phyloP scores from a whole-genome alignment of 2,797 vertebrate species.

The Tolypeutes matacus region DNA sequence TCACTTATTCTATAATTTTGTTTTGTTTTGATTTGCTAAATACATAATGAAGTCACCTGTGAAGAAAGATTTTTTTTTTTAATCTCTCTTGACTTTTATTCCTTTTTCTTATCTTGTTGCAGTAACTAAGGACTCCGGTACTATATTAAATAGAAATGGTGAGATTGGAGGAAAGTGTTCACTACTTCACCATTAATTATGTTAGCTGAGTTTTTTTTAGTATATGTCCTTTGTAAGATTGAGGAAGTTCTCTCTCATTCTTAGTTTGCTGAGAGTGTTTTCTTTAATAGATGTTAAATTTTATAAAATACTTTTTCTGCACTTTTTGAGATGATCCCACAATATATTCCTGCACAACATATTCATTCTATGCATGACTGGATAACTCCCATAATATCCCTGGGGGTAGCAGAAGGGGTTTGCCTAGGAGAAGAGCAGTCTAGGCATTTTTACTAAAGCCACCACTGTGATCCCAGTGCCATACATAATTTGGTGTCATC shows the following conservation, averaged over 20 bases:
- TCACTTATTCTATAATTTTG: not conserved
- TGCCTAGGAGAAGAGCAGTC: not conserved
- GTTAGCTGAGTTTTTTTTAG: not conserved
- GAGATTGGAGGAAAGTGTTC: not conserved
- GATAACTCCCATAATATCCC: not conserved
- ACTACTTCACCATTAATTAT: not conserved
- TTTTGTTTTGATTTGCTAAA: not conserved
- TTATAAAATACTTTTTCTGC: not conserved
- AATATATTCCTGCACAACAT: not conserved
- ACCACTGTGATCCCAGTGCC: not conserved
- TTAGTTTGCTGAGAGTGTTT: not conserved
- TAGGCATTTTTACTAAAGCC: not conserved
- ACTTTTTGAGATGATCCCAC: not conserved
- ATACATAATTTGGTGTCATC: not conserved
- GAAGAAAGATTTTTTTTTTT: not conserved
- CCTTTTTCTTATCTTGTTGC: not conserved
- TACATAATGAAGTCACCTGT: not conserved
- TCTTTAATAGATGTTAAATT: not conserved
- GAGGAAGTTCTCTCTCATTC: slow-evolving; percentile 3
- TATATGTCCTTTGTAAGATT: not conserved
- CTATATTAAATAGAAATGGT: not conserved
- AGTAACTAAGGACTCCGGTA: not conserved
- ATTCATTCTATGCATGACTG: not conserved
- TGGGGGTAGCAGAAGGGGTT: not conserved
- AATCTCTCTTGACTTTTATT: not conserved